Percentiles rank a stretch among this genome's conserved stretches.
phyloP scores from a whole-genome alignment of 2,797 vertebrate species.

The Phoeniculus purpureus region DNA sequence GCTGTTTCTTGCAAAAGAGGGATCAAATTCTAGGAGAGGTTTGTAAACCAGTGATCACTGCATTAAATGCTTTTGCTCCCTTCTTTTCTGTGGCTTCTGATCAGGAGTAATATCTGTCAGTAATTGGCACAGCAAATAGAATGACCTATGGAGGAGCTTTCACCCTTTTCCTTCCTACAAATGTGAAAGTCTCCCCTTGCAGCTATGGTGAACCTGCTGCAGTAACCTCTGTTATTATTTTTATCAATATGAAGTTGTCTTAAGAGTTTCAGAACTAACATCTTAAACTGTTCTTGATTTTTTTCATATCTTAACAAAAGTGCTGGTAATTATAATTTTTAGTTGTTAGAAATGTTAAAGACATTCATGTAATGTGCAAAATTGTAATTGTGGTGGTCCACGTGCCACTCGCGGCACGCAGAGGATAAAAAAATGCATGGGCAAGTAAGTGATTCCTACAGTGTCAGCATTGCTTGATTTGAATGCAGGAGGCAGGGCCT shows the following conservation, averaged over 20 bases:
- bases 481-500: neutral
- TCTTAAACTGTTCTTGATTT: neutral
- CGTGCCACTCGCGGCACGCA: neutral
- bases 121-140: neutral
- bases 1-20: neutral
- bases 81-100: neutral
- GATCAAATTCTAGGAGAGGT: slow-evolving; percentile 21
- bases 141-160: neutral
- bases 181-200: neutral
- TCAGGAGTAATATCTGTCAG: neutral
- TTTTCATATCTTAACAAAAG: neutral
- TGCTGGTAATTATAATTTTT: neutral
- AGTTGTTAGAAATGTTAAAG: neutral
- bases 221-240: neutral
- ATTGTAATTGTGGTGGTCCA: neutral
- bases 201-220: neutral
- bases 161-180: neutral
- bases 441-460: neutral
- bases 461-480: neutral
- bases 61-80: neutral
- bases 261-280: neutral
- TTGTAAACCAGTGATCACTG: neutral
- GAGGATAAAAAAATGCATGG: neutral
- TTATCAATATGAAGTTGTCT: neutral
- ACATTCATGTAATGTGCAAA: neutral